Evolutionary conservation across 2,888 invertebrate genomes (phyloP).

Genomic region (Himalopsyche tibetana): DNA sequence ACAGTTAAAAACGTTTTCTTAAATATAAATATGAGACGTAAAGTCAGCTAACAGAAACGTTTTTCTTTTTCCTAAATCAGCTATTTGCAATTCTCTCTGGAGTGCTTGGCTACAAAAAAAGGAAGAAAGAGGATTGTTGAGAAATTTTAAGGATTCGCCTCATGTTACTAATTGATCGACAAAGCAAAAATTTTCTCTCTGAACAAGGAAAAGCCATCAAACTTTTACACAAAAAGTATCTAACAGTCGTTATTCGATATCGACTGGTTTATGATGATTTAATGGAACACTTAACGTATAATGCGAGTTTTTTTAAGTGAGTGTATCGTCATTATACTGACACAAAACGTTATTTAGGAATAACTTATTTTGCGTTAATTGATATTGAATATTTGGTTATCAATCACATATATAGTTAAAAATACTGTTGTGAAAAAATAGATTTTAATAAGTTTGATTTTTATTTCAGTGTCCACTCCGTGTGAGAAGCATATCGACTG

Average conservation of each 20-base stretch:
- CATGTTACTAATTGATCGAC: constrained; percentile 29
- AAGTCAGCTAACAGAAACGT: neutral
- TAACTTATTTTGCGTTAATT: too few relatives aligned
- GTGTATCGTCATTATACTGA: too few relatives aligned
- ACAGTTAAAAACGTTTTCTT: too few relatives aligned
- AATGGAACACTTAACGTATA: neutral
- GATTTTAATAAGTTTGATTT: too few relatives aligned
- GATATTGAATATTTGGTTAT: too few relatives aligned
- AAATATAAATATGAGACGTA: neutral
- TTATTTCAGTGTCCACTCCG: too few relatives aligned
- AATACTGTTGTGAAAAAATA: too few relatives aligned
- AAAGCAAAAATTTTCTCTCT: neutral
- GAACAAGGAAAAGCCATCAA: constrained; percentile 11
- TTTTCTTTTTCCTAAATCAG: neutral
- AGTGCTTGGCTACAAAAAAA: neutral
- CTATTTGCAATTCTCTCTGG: neutral
- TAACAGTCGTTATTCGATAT: neutral
- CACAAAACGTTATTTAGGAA: too few relatives aligned
- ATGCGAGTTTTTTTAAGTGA: too few relatives aligned
- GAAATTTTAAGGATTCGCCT: neutral
- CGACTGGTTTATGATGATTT: constrained; percentile 10
- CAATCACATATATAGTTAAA: too few relatives aligned
- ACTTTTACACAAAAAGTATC: constrained; percentile 4
- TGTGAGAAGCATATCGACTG: too few relatives aligned
- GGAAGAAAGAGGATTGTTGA: neutral